Evolutionary conservation across 30 jellyfish, hydroid and myxozoan genomes (phyloP).

Genomic region (Aurelia aurita complex sp. Pacific): DNA sequence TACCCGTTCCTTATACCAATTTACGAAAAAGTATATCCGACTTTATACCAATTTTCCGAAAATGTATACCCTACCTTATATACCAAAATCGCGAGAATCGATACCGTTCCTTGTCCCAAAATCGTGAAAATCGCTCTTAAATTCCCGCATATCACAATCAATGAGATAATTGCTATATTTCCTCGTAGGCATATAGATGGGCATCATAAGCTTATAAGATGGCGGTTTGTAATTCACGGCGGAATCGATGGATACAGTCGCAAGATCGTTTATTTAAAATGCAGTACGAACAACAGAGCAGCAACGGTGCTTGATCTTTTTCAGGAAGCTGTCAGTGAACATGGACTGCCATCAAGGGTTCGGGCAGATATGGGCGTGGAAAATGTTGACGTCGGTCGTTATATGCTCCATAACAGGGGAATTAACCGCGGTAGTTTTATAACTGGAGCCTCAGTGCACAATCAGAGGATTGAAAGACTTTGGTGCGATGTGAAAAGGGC

Average conservation of each 20-base stretch:
- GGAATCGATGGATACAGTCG: slow-evolving; percentile 29
- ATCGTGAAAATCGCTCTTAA: no score
- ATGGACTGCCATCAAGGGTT: slow-evolving; percentile 30
- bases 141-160: no score
- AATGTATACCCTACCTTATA: no score
- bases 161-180: no score
- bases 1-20: no score
- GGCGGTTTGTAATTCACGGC: slow-evolving; percentile 34
- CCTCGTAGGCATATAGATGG: slow-evolving; percentile 47
- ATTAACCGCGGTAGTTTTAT: neutral
- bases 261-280: slow-evolving; percentile 12
- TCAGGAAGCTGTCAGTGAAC: slow-evolving; percentile 2
- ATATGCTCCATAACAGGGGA: slow-evolving; percentile 27
- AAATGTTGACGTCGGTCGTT: slow-evolving; percentile 18
- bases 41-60: no score
- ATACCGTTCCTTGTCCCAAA: no score
- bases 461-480: slow-evolving; percentile 43
- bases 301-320: slow-evolving; percentile 17
- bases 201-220: slow-evolving; percentile 39
- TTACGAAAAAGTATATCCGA: no score
- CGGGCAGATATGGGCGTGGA: slow-evolving; percentile 29
- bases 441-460: slow-evolving; percentile 28
- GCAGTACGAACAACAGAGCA: slow-evolving; percentile 32
- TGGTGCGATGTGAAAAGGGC: slow-evolving; percentile 5
- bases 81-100: no score